A percentile compares a stretch with the other conserved stretches of the same genome.
These are phyloP conservation scores for Aphelenchoides bicaudatus DNA, from an alignment of 2,888 invertebrate genomes.

Conservation along the genomic window DNA sequence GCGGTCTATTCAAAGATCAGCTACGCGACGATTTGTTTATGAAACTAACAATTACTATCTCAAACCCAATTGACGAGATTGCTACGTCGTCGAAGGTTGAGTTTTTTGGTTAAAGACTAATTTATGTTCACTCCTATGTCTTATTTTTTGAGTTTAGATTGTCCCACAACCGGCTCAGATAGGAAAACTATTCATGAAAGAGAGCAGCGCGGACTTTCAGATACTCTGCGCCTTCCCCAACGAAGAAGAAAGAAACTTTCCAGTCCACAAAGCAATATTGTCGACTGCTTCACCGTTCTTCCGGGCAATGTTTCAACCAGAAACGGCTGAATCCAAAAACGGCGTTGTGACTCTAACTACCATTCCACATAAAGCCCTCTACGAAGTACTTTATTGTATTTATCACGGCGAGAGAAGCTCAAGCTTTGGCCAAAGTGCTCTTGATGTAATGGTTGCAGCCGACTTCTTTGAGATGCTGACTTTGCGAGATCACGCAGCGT, in stretches of 20 bases:
- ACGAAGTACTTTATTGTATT: conserved; percentile 15
- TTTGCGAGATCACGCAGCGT: conserved; percentile 3
- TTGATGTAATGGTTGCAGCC: conserved; percentile 16
- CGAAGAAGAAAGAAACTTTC: background rate
- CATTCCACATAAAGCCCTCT: background rate
- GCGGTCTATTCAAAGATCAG: conserved; percentile 17
- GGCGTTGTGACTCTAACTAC: conserved; percentile 1
- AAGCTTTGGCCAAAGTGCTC: background rate
- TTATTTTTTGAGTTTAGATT: conserved; percentile 1
- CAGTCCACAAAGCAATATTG: conserved; percentile 13
- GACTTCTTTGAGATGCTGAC: conserved; percentile 16
- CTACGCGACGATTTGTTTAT: conserved; percentile 14
- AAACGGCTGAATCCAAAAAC: conserved; percentile 13
- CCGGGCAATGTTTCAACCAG: conserved; percentile 13
- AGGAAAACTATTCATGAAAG: conserved; percentile 4
- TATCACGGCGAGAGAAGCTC: conserved; percentile 13
- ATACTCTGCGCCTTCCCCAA: background rate
- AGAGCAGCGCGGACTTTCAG: no score
- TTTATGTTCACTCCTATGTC: no score
- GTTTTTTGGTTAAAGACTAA: no score
- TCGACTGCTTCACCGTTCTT: conserved; percentile 14
- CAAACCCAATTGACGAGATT: no score
- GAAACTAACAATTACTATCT: conserved; percentile 9
- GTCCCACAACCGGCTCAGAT: background rate
- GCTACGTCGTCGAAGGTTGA: no score